Percentiles rank a stretch among this genome's conserved stretches.
These are phyloP conservation scores for Laothoe populi DNA, from an alignment of 2,888 invertebrate species.

Conservation along the genomic window DNA sequence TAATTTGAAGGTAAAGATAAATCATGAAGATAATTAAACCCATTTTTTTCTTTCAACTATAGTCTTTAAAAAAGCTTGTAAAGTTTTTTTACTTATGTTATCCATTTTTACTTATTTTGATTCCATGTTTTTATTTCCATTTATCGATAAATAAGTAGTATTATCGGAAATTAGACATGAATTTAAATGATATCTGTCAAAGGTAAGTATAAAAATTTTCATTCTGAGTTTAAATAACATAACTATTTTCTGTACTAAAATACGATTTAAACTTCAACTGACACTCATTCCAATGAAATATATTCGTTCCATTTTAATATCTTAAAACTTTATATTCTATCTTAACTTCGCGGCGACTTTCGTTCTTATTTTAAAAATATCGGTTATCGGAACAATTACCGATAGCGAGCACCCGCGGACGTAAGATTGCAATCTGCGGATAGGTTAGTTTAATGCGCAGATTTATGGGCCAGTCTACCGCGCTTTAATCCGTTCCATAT, in stretches of 20 bases:
- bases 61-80: no score
- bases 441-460: constrained; percentile 77
- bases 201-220: no score
- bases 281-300: not conserved
- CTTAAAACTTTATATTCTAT: constrained; percentile 1
- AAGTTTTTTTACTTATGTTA: no score
- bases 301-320: constrained; percentile 14
- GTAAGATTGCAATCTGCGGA: constrained; percentile 76
- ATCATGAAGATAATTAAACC: no score
- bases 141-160: no score
- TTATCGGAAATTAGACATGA: no score
- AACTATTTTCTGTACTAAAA: not conserved
- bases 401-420: constrained; percentile 64
- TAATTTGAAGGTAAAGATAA: no score
- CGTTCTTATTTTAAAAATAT: constrained; percentile 61
- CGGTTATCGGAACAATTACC: constrained; percentile 77
- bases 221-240: not conserved
- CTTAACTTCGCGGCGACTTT: constrained; percentile 34
- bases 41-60: no score
- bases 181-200: no score
- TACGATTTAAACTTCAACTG: not conserved
- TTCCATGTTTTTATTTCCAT: no score
- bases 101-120: no score
- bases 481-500: constrained; percentile 67
- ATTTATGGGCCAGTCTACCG: constrained; percentile 73